Base-by-base conservation (phyloP, 1,140 invertebrate species). In the Lysiphlebus fabarum region DNA sequence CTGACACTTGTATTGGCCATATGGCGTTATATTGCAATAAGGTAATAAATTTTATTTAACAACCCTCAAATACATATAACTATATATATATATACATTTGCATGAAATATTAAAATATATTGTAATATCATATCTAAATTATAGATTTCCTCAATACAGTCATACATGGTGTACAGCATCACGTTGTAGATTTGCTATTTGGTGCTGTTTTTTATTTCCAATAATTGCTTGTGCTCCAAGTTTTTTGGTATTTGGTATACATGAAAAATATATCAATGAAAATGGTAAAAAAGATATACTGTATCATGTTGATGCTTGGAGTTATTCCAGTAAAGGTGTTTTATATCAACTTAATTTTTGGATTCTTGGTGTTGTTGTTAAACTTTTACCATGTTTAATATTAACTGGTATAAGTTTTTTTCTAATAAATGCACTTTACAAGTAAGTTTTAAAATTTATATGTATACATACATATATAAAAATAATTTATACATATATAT, bases 321-420 rank as follows among this genome's bases (percentile, higher is more conserved):
- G 65, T 53, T 59, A 65, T 47, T 70, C 66, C 11, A 75, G 78
- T 80, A 26, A 26, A 12, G 80, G 79, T 36, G 75, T 82, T 2
- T 70, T 87, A 10, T 90, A 90, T 65, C 83, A 85, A 66, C 84
- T 92, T 2, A 92, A 93, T 71, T 94, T 95, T 72, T 95, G 92
- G 92, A 83, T 92, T 33, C 90, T 93, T 69, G 85, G 87, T 3
- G 88, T 95, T 4, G 80, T 93, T 14, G 88, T 94, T 7, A 95
- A 95, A 70, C 78, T 95, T 1, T 65, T 95, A 4, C 93, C 93
- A 0, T 95, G 93, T 65, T 77, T 86, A 5, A 85, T 92, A n/a
- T 78, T 95, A 6, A 93, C 91, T 0, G 78, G 91, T 7, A 90
- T 95, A 53, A 94, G 89, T 69, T 78, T 87, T 9, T 88, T 90